Base-by-base conservation (phyloP, 1,140 invertebrate genomes). In the Drosophila auraria region DNA sequence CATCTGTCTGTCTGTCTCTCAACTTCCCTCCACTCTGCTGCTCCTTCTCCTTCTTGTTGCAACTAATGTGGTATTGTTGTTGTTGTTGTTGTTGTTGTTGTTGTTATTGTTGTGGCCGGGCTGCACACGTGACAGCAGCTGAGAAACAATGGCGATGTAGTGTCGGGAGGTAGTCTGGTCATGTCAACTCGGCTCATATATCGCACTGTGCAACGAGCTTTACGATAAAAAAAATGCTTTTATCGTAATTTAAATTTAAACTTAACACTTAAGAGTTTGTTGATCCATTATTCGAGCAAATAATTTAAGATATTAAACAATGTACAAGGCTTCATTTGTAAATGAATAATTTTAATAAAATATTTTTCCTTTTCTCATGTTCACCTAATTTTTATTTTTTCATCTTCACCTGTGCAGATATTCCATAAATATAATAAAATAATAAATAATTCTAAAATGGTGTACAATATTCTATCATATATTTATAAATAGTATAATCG, bases 61-160 rank as follows among this genome's bases (percentile, higher is more conserved):
- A 53, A 54, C 59, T 58, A 56, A 66, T 80, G 56, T 62, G 69
- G 63, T 47, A 40, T 14, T 40, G 54, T 40, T 56, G 54, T 47
- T 27, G 63, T 17, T 57, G 56, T 57, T 60, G 63, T 45, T 77
- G 60, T 51, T 72, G 51, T 51, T 74, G 57, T 62, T 68, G 51
- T 44, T 63, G 62, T 45, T 78, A 50, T 53, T 78, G 59, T 53
- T 71, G 69, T 57, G 71, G 69, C 50, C 23, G 51, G 40, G 62
- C 25, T 44, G 63, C 82, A 78, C 73, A 83, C 78, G 71, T 84
- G 82, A 80, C 72, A 84, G 72, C 77, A 66, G 54, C 53, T 65
- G 63, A 58, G 51, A 75, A 56, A 80, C 76, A 45, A 51, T 74
- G 73, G 40, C n/a, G 36, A 49, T 40, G 54, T 56, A 56, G 53